Evolutionary conservation across 1,140 invertebrate genomes (phyloP), one percentile per base, ranked within the genome.

Genomic region (Brachionus koreanus): DNA sequence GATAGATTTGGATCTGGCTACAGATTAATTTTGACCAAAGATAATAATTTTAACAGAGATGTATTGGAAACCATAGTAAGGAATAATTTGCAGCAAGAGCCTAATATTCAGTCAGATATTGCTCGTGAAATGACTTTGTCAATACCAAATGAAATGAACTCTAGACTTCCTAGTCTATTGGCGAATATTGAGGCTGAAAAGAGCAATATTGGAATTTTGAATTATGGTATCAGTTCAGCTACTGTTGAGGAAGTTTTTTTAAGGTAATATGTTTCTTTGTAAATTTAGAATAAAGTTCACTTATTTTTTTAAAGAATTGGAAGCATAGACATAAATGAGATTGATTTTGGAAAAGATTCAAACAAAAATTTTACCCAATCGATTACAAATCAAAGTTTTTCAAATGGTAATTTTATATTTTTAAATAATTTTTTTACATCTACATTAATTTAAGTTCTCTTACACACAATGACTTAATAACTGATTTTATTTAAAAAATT

Each of bases 231-330:
- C 0, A 93, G 93, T 0, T 90, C 93, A 2, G 93, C 93, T 7
- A 94, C 94, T 0, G 90, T 95, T 85, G 94, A 95, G 86, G 93
- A 95, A 88, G 93, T 95, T 9, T 95, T 95, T 86, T 86, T 95
- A 16, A 93, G 92, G 93, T 94, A 87, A n/a, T n/a, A n/a, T n/a
- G n/a, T n/a, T n/a, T n/a, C n/a, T n/a, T n/a, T n/a, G n/a, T n/a
- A n/a, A n/a, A n/a, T n/a, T n/a, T n/a, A n/a, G n/a, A n/a, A n/a
- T n/a, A n/a, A n/a, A n/a, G n/a, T n/a, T n/a, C n/a, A n/a, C n/a
- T n/a, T n/a, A n/a, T n/a, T n/a, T n/a, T n/a, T 65, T 9, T 37
- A 35, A 57, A 79, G 76, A 61, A 79, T 79, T 13, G 76, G 76
- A 5, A 65, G 61, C 33, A 79, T 79, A 35, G 76, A 79, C 29